phyloP scores from a whole-genome alignment of 2,797 vertebrate genomes.

The Clarias platycephalus region DNA sequence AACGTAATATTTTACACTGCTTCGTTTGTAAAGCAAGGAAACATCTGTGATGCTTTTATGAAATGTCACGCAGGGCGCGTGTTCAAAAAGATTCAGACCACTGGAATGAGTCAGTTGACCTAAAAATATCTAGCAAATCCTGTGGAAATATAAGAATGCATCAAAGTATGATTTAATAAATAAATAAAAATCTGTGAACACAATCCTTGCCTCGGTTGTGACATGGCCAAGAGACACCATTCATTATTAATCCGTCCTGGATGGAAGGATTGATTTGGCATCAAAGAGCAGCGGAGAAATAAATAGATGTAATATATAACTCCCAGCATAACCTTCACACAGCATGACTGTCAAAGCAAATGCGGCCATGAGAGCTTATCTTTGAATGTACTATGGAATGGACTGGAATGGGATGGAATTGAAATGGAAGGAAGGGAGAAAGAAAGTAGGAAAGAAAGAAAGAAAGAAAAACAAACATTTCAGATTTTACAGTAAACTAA shows the following conservation, averaged over 20 bases:
- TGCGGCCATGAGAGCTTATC: not conserved
- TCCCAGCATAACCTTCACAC: conserved; percentile 59
- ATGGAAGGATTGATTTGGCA: conserved; percentile 61
- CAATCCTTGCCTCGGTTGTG: conserved; percentile 34
- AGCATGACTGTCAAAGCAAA: conserved; percentile 49
- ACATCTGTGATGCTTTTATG: conserved; percentile 20
- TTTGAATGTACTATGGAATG: not conserved
- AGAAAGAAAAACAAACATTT: not conserved
- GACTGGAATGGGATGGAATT: not conserved
- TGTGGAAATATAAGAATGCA: conserved; percentile 11
- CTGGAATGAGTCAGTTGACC: conserved; percentile 21
- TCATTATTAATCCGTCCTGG: conserved; percentile 60
- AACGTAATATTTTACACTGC: conserved; percentile 20
- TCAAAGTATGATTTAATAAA: conserved; percentile 29
- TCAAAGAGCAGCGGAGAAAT: conserved; percentile 54
- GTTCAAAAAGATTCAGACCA: conserved; percentile 22
- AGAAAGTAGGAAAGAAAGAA: not conserved
- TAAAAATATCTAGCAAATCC: conserved; percentile 25
- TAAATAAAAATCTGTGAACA: conserved; percentile 45
- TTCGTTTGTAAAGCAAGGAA: conserved; percentile 6
- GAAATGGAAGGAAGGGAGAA: not conserved
- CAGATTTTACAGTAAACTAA: not conserved
- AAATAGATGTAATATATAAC: conserved; percentile 63
- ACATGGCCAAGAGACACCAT: conserved; percentile 47
- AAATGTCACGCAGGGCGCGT: conserved; percentile 8